These are phyloP conservation scores for Apis florea DNA, from an alignment of 1,140 invertebrate species.

Conservation along the genomic window DNA sequence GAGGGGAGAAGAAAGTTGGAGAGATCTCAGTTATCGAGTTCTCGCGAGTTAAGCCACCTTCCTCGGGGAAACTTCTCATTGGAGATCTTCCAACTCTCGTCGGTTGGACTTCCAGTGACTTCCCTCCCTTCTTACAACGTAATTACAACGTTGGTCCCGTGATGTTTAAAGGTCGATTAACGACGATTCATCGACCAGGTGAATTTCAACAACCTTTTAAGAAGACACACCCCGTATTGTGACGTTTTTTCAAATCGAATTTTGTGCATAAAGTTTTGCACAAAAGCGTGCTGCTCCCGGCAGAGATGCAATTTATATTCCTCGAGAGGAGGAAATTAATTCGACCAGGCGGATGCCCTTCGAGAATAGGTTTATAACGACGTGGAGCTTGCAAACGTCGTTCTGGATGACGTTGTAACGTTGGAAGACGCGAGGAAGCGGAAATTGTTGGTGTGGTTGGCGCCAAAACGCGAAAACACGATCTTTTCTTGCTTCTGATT, in stretches of 20 bases:
- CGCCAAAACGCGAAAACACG: too few species aligned
- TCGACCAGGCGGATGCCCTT: background rate
- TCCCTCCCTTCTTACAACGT: background rate
- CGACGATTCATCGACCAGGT: background rate
- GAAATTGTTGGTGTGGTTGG: too few species aligned
- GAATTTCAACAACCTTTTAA: background rate
- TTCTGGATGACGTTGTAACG: too few species aligned
- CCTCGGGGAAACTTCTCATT: too few species aligned
- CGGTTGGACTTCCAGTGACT: too few species aligned
- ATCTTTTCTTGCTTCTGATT: too few species aligned
- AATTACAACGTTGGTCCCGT: background rate
- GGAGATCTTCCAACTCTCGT: too few species aligned
- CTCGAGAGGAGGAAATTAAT: background rate
- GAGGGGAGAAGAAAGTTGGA: too few species aligned
- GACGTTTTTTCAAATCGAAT: background rate
- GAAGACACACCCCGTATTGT: background rate
- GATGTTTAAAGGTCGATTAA: background rate
- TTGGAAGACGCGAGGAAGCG: too few species aligned
- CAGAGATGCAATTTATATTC: background rate
- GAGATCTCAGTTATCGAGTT: too few species aligned
- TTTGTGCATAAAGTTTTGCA: background rate
- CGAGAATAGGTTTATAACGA: background rate
- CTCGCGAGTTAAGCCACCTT: too few species aligned
- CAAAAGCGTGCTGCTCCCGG: background rate
- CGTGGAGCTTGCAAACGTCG: background rate